These are phyloP conservation scores for Acanthoscelides obtectus DNA, from an alignment of 2,888 invertebrate species.

Conservation along the genomic window DNA sequence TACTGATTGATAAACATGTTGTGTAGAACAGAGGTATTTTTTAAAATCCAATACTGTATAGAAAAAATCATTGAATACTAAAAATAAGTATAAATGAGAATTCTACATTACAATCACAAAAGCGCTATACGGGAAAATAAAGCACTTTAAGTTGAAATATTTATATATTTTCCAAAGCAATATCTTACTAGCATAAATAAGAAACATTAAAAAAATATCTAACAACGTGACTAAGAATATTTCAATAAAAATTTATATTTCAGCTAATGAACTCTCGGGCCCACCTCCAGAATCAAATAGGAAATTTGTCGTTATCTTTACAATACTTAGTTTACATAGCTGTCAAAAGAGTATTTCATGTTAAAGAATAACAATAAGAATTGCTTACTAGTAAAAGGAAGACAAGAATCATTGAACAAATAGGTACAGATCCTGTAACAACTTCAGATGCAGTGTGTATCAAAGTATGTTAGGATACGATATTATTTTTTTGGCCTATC, in stretches of 20 bases:
- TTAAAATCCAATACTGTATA: too few species aligned
- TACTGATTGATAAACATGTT: too few species aligned
- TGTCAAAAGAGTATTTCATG: neutral
- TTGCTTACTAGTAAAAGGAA: neutral
- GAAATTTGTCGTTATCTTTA: neutral
- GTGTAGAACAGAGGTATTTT: too few species aligned
- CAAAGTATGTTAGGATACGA: too few species aligned
- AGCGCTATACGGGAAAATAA: neutral
- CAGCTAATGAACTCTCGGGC: neutral
- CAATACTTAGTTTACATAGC: neutral
- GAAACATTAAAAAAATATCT: conserved; percentile 30
- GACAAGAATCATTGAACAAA: too few species aligned
- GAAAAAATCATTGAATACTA: too few species aligned
- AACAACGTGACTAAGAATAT: conserved; percentile 18
- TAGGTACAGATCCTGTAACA: too few species aligned
- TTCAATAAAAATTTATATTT: neutral
- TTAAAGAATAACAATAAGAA: neutral
- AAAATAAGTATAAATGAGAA: neutral
- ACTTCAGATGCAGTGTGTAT: too few species aligned
- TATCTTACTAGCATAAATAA: conserved; percentile 33
- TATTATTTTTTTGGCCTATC: too few species aligned
- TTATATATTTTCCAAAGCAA: conserved; percentile 36
- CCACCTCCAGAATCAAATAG: neutral
- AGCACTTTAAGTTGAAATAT: conserved; percentile 30
- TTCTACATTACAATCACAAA: neutral